Base-by-base conservation (phyloP, 2,888 invertebrate genomes). In the Habroteleia sp. region DNA sequence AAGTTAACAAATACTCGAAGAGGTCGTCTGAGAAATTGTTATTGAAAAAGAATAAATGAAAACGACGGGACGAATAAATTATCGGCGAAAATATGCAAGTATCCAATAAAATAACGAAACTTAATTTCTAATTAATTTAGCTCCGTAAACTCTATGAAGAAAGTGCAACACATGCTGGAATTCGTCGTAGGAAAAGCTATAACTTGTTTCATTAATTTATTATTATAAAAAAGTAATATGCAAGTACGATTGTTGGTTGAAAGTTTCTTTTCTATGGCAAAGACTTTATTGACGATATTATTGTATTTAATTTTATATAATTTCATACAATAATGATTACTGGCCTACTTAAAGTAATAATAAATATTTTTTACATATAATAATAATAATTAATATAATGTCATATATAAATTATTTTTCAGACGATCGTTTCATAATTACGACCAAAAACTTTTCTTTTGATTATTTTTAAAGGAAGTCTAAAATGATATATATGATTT, bases 101-200 rank as follows among this genome's bases (percentile, higher is more conserved):
- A 13, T 58, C 10, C 35, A 44, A 46, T 44, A 37, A 27, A 46
- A 1, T 27, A 7, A 41, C 37, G 7, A 11, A 8, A 14, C n/a
- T 35, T 42, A 46, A 35, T 60, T 60, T 44, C 33, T 37, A 35
- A 60, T 44, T 46, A 60, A 25, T 16, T 44, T 60, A 60, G 46
- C 13, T 33, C 16, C 44, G 11, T 46, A 60, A 60, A 60, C 16
- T 2, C 14, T 27, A 27, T 25, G n/a, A 25, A 46, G 16, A 31
- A 46, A 46, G 20, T 35, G 20, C 41, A 37, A 20, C 31, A 11
- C 23, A 5, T 7, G 17, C 23, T 20, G n/a, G 4, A 13, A 10
- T 44, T 27, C 17, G n/a, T 33, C 39, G n/a, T 7, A 11, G 31
- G 17, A 56, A 27, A 48, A 37, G 42, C 37, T 17, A 14, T 8